Evolutionary conservation across 64 coral and sea anemone genomes (phyloP), one percentile per base, ranked within the genome.

Genomic region (Acropora tenuis): DNA sequence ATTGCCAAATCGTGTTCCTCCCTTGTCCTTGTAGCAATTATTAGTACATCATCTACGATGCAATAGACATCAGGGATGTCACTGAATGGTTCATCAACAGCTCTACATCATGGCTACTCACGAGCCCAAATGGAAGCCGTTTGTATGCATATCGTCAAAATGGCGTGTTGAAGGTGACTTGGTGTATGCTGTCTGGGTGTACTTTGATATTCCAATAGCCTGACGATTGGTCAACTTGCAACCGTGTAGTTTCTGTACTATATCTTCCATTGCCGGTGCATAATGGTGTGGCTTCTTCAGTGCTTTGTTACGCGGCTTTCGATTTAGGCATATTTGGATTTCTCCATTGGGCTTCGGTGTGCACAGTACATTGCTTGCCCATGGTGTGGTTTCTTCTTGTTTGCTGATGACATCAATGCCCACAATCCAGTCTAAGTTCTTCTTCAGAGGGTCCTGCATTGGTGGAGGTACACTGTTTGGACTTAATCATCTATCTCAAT

Each of bases 351-450:
- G 78, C 74, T 94, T 94, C 76, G 92, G 86, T 94, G 86, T 94
- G 87, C 92, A 94, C 92, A 94, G 92, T 94, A 94, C 92, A 89
- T 89, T 89, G 92, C 87, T 94, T 94, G 89, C 92, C 92, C 92
- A 94, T 74, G 86, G 18, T 94, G 87, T 94, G 16, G 92, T 86
- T 12, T 93, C 92, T 93, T 93, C 86, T 89, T 93, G 78, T 86
- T 89, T 93, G 78, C 89, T 93, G 92, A 93, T 93, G 86, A 93
- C 50, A 55, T 55, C 50, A 55, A 55, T 55, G 50, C 50, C 9
- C 9, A 55, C 50, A 3, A 55, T 55, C 92, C 86, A 93, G 92
- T 93, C 79, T 93, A n/a, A n/a, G n/a, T n/a, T n/a, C n/a, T n/a
- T n/a, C n/a, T n/a, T n/a, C n/a, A n/a, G n/a, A n/a, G n/a, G n/a